Evolutionary conservation across 2,888 invertebrate species (phyloP).

Genomic region (Dicyrtoma fusca): DNA sequence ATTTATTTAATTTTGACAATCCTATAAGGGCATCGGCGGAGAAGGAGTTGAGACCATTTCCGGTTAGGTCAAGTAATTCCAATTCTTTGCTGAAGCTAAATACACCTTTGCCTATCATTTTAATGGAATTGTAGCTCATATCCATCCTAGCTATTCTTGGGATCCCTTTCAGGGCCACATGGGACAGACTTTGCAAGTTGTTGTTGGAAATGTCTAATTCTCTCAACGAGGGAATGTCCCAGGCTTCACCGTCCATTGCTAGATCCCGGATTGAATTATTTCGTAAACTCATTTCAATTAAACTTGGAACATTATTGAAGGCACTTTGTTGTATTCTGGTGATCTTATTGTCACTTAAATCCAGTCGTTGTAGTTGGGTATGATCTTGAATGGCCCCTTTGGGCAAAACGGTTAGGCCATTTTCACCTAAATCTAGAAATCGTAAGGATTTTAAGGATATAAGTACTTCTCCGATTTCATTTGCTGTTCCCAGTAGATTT

Average conservation of each 20-base stretch:
- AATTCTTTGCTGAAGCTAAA: conserved; percentile 49
- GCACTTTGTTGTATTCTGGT: conserved; percentile 76
- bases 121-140: conserved; percentile 56
- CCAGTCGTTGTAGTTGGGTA: conserved; percentile 76
- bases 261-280: conserved; percentile 80
- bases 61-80: conserved; percentile 70
- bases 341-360: conserved; percentile 78
- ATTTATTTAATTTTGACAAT: conserved; percentile 73
- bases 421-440: conserved; percentile 78
- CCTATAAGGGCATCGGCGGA: conserved; percentile 75
- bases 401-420: conserved; percentile 75
- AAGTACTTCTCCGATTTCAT: conserved; percentile 73
- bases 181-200: conserved; percentile 69
- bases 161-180: conserved; percentile 53
- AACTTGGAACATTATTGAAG: conserved; percentile 79
- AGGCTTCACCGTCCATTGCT: conserved; percentile 54
- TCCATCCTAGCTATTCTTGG: conserved; percentile 55
- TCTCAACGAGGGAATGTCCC: conserved; percentile 58
- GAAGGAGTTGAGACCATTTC: conserved; percentile 71
- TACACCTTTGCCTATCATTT: conserved; percentile 52
- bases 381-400: conserved; percentile 79
- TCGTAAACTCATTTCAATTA: conserved; percentile 77
- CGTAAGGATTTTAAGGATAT: conserved; percentile 77
- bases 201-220: conserved; percentile 81
- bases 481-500: conserved; percentile 68